Evolutionary conservation across 1,140 invertebrate species (phyloP).

Genomic region (Magallana angulata): DNA sequence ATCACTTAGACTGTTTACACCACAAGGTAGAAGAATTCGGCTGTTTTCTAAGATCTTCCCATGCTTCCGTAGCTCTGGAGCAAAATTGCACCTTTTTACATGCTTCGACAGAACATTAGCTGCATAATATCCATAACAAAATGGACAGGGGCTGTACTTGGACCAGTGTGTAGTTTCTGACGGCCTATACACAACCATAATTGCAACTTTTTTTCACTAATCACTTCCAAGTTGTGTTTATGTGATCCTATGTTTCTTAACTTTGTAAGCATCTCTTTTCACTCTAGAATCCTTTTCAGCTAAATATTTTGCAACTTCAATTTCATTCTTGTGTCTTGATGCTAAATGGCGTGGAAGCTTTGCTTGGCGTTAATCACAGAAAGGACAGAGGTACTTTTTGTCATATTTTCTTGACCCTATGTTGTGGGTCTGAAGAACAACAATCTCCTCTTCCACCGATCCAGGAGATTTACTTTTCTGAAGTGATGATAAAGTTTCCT

Average conservation of each 20-base stretch:
- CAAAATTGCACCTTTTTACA: not conserved
- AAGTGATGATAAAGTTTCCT: too few relatives aligned
- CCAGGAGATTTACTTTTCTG: too few relatives aligned
- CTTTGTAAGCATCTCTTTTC: constrained; percentile 11
- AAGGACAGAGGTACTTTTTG: constrained; percentile 23
- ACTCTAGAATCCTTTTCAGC: not conserved
- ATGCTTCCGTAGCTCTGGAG: not conserved
- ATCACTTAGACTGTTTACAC: not conserved
- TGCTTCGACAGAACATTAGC: not conserved
- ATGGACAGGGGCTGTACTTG: not conserved
- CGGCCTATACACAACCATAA: constrained; percentile 43
- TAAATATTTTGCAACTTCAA: constrained; percentile 6
- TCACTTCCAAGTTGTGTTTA: constrained; percentile 44
- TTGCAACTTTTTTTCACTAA: constrained; percentile 31
- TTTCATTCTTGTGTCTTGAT: constrained; percentile 31
- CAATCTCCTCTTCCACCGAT: not conserved
- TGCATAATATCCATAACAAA: not conserved
- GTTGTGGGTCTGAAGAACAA: not conserved
- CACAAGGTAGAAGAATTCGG: not conserved
- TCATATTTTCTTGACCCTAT: not conserved
- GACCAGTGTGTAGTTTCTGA: not conserved
- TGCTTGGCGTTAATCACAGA: constrained; percentile 17
- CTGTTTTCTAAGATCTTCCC: not conserved
- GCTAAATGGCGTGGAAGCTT: constrained; percentile 22
- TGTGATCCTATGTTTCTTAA: constrained; percentile 44